Base-by-base conservation (phyloP, 1,140 invertebrate genomes). In the Leguminivora glycinivorella region DNA sequence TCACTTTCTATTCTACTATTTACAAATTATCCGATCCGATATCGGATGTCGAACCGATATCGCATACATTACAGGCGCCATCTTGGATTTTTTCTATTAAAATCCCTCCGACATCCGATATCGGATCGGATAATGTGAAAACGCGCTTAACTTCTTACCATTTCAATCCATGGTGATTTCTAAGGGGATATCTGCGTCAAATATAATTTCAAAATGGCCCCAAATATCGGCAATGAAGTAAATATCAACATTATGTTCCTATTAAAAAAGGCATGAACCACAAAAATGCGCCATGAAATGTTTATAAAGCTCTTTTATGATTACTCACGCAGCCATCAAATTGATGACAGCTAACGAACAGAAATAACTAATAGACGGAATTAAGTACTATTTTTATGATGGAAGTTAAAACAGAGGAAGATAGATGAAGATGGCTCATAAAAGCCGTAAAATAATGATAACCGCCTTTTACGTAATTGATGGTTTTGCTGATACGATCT, bases 311-410 rank as follows among this genome's bases (percentile, higher is more conserved):
- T 52, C 47, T 52, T 52, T 52, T 47, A 19, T 52, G 47, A 17
- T 52, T 52, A 52, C 43, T 47, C 34, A 0, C 14, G 10, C 40
- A 22, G 47, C 9, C 47, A 52, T 52, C 22, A 52, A 52, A 2
- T 52, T 52, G 19, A 52, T 52, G 47, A 52, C 9, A 52, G 19
- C 47, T 22, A 52, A 52, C 47, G 47, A 52, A 9, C 19, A 52
- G 19, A 52, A 22, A 22, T 52, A 52, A 22, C 19, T 9, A 52
- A 52, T 52, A 22, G 17, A 52, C 19, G 19, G n/a, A 52, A 52
- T 52, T 52, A 52, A 22, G 47, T 52, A 52, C 47, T 52, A 52
- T 52, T 52, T 52, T 52, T 52, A 52, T 52, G 47, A 52, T 52
- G 7, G 47, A 9, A 22, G 47, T 52, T 22, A 52, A 52, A 52